A percentile compares a stretch with the other conserved stretches of the same genome.
Evolutionary conservation across 2,888 invertebrate genomes (phyloP).

Genomic region (Colletes collaris): DNA sequence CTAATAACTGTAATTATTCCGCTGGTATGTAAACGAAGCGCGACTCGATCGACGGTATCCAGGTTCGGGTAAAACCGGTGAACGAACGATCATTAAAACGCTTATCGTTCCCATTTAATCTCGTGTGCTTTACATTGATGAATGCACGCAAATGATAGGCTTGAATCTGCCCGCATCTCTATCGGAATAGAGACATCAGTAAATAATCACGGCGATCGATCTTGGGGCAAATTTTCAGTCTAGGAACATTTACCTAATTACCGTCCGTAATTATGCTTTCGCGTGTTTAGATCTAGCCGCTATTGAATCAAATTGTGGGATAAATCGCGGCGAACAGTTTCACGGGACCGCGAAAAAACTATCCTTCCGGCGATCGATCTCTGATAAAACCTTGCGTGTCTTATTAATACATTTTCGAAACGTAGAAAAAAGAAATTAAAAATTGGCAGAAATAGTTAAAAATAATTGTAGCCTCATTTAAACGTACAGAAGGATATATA

Average conservation of each 20-base stretch:
- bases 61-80: background rate
- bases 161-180: background rate
- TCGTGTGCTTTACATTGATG: constrained; percentile 7
- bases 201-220: background rate
- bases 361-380: no score
- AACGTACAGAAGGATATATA: no score
- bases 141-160: constrained; percentile 37
- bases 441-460: no score
- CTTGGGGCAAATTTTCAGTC: constrained; percentile 4
- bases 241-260: constrained; percentile 5
- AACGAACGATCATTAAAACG: constrained; percentile 30
- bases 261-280: background rate
- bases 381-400: no score
- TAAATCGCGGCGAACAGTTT: no score
- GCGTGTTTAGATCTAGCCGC: no score
- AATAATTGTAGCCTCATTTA: no score
- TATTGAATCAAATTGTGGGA: background rate
- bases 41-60: constrained; percentile 13
- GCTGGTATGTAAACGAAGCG: constrained; percentile 35
- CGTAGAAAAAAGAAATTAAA: no score
- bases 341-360: background rate
- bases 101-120: constrained; percentile 38
- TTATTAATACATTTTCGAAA: no score
- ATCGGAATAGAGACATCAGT: constrained; percentile 33
- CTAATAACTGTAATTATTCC: constrained; percentile 46